These are phyloP conservation scores for Sarcophaga variegata DNA, from an alignment of 2,888 invertebrate species.

Conservation along the genomic window DNA sequence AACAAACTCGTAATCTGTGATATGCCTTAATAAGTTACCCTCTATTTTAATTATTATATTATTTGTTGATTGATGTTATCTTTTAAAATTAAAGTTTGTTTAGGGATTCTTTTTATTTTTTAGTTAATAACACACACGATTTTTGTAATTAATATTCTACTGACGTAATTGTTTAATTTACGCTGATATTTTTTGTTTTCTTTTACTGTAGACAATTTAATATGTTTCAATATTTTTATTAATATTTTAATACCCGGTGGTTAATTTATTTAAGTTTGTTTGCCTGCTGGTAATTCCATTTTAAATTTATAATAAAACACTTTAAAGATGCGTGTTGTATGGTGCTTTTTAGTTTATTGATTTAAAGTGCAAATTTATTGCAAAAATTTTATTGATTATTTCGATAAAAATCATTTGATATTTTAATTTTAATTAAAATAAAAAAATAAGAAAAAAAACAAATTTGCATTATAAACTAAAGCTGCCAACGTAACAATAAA, in stretches of 20 bases:
- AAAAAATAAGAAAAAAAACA: slow-evolving; percentile 27
- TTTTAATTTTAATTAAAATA: neutral
- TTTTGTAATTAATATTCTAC: neutral
- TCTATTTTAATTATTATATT: neutral
- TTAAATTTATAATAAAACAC: slow-evolving; percentile 7
- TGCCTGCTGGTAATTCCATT: neutral
- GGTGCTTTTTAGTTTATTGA: slow-evolving; percentile 14
- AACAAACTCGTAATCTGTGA: neutral
- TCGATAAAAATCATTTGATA: neutral
- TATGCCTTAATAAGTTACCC: neutral
- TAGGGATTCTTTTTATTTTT: neutral
- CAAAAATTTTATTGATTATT: slow-evolving; percentile 25
- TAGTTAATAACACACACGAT: neutral
- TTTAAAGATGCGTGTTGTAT: slow-evolving; percentile 2
- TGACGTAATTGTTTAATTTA: neutral
- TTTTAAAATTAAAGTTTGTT: neutral
- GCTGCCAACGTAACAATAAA: slow-evolving; percentile 49
- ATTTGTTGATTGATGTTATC: neutral
- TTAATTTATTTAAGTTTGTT: neutral
- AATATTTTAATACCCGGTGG: neutral
- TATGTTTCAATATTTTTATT: neutral
- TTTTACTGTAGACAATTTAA: neutral
- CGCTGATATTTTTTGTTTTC: neutral
- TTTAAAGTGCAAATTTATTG: slow-evolving; percentile 62
- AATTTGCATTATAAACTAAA: slow-evolving; percentile 26